Conservation (phyloP, 2,797 vertebrate genomes). For the Cuniculus paca region DNA sequence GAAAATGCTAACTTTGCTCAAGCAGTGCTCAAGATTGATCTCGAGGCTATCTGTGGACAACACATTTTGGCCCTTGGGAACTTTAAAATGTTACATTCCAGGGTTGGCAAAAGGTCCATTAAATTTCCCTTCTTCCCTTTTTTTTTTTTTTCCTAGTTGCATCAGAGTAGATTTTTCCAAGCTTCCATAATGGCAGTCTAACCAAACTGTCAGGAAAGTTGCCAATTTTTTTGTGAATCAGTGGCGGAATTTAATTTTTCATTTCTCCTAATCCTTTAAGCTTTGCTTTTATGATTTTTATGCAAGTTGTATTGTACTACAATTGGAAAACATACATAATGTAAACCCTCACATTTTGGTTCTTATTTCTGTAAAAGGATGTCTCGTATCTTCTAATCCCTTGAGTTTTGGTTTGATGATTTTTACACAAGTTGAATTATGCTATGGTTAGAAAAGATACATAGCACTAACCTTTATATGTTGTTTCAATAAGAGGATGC, state of each 20-base stretch:
- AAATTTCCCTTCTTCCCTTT: not conserved
- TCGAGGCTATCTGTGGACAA: not conserved
- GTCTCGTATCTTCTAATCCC: not conserved
- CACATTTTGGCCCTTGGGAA: not conserved
- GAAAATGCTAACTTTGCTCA: not conserved
- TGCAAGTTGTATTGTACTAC: not conserved
- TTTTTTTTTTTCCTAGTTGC: not conserved
- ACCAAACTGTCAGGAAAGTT: constrained; percentile 56
- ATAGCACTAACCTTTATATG: not conserved
- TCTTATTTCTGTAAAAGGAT: constrained; percentile 28
- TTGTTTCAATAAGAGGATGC: not conserved
- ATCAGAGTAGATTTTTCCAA: not conserved
- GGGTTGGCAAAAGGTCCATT: not conserved
- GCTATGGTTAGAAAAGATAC: constrained; percentile 5
- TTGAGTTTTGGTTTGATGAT: not conserved
- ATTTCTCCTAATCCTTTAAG: not conserved
- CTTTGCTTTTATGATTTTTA: constrained; percentile 51
- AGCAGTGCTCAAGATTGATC: not conserved
- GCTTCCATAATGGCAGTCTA: not conserved
- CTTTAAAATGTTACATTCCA: not conserved
- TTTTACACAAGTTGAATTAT: not conserved
- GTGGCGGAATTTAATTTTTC: not conserved
- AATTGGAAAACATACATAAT: constrained; percentile 4
- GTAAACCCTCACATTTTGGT: not conserved
- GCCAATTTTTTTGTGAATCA: not conserved